phyloP scores from a whole-genome alignment of 2,797 vertebrate genomes.

The Taenioides sp. region DNA sequence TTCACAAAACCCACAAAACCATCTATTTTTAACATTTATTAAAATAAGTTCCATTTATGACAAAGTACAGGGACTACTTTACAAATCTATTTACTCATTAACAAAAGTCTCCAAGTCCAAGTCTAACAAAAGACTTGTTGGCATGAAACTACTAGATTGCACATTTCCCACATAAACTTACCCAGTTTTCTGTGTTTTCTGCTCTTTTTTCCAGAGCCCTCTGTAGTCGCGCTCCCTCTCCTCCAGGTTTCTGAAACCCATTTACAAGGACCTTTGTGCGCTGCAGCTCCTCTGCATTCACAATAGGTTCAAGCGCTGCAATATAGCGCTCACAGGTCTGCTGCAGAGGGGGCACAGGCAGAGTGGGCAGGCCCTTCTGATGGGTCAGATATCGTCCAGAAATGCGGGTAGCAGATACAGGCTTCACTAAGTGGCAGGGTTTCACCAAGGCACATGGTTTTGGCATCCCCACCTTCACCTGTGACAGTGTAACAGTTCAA shows the following conservation, averaged over 20 bases:
- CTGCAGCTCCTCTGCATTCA: conserved; percentile 84
- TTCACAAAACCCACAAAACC: neutral
- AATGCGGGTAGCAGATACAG: conserved; percentile 76
- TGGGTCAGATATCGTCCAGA: conserved; percentile 84
- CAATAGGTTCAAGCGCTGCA: conserved; percentile 83
- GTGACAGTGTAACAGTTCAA: neutral
- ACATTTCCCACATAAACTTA: conserved; percentile 21
- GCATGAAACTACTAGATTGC: neutral
- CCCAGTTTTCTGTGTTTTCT: conserved; percentile 88
- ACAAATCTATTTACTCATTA: neutral
- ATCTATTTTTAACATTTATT: neutral
- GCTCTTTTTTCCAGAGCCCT: conserved; percentile 86
- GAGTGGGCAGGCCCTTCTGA: conserved; percentile 83
- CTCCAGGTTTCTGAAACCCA: conserved; percentile 84
- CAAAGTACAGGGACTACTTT: neutral
- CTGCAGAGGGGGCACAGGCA: conserved; percentile 87
- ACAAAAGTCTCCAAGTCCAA: too few species aligned
- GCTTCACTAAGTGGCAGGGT: conserved; percentile 83
- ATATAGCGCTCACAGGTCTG: conserved; percentile 91
- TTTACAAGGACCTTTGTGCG: conserved; percentile 81
- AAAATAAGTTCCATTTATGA: neutral
- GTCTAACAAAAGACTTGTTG: neutral
- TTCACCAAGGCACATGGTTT: conserved; percentile 71
- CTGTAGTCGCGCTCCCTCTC: conserved; percentile 89
- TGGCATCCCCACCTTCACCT: conserved; percentile 62